Percentiles rank a stretch among this genome's conserved stretches.
Evolutionary conservation across 1,140 invertebrate genomes (phyloP).

Genomic region (Tribolium madens): DNA sequence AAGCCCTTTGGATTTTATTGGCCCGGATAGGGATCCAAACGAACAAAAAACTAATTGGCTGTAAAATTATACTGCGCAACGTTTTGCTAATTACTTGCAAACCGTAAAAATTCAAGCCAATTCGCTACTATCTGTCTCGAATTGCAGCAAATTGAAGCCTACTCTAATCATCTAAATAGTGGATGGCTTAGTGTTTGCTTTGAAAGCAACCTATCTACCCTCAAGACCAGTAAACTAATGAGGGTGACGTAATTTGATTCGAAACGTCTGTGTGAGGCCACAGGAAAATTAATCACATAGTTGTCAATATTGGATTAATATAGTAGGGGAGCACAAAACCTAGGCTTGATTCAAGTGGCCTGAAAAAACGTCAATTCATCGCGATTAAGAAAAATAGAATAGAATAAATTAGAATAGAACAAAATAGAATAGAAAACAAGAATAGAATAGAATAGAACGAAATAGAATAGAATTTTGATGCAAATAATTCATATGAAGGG

Average conservation of each 20-base stretch:
- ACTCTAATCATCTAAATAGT: conserved; percentile 16
- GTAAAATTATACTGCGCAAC: background rate
- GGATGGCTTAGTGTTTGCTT: background rate
- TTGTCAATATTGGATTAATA: conserved; percentile 31
- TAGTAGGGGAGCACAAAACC: too few species aligned
- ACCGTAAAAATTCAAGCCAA: too few species aligned
- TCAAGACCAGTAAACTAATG: conserved; percentile 18
- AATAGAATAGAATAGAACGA: too few species aligned
- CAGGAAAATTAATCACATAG: conserved; percentile 19
- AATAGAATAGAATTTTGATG: too few species aligned
- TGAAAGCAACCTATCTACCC: conserved; percentile 10
- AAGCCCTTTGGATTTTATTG: conserved; percentile 10
- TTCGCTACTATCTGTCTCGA: background rate
- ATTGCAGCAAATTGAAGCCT: background rate
- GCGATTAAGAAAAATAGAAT: too few species aligned
- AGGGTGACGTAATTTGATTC: conserved; percentile 29
- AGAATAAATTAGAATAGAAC: too few species aligned
- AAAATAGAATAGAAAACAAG: too few species aligned
- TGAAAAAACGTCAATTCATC: too few species aligned
- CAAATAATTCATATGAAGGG: too few species aligned
- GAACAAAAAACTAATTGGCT: conserved; percentile 16
- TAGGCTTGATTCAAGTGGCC: too few species aligned
- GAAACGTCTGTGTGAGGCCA: conserved; percentile 15
- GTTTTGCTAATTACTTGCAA: conserved; percentile 8
- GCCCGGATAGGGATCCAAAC: background rate